phyloP scores from a whole-genome alignment of 2,797 vertebrate species.

The Sebastes ruberrimus region DNA sequence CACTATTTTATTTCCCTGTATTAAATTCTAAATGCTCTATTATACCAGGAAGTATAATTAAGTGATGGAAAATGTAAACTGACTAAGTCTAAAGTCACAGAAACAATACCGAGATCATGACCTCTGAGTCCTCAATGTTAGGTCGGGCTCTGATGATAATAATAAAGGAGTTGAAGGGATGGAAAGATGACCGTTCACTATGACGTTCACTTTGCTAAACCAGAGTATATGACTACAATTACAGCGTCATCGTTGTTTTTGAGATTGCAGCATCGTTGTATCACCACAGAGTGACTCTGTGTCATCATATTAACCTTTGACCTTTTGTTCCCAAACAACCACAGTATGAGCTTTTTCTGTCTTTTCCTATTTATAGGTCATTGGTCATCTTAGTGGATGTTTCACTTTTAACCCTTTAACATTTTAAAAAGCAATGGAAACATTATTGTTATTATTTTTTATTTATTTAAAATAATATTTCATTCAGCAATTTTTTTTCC shows the following conservation, averaged over 20 bases:
- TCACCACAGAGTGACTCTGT: neutral
- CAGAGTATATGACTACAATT: neutral
- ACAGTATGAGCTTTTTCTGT: neutral
- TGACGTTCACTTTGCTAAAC: neutral
- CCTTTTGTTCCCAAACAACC: neutral
- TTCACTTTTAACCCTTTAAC: fast-evolving
- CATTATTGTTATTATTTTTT: neutral
- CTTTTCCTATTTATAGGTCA: neutral
- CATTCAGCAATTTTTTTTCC: neutral
- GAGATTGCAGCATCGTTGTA: neutral
- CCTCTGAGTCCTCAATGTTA: no score
- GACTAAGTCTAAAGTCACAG: neutral
- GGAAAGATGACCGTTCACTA: neutral
- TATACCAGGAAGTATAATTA: neutral
- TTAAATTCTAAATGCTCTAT: neutral
- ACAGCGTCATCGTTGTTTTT: neutral
- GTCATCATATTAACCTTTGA: constrained; percentile 10
- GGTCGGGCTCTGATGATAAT: neutral
- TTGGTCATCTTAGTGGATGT: neutral
- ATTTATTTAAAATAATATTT: neutral
- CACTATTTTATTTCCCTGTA: neutral
- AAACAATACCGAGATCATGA: neutral
- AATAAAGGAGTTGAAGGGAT: neutral
- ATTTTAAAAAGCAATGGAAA: neutral
- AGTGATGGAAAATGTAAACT: no score